A percentile compares a stretch with the other conserved stretches of the same genome.
phyloP scores from a whole-genome alignment of 1,140 invertebrate species.

The Thrips palmi region DNA sequence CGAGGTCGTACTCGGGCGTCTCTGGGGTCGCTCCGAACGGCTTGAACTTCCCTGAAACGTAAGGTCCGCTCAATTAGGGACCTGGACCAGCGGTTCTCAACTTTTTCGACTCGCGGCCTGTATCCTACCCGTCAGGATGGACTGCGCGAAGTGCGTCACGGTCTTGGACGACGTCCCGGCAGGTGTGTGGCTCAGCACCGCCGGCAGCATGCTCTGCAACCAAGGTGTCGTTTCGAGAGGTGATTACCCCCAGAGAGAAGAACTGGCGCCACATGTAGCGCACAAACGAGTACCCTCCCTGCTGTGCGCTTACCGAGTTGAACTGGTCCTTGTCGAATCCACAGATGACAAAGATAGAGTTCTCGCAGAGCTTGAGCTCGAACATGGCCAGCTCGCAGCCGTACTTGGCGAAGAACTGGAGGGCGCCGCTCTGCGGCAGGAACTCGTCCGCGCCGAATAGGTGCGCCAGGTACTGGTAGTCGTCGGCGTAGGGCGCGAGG shows the following conservation, averaged over 20 bases:
- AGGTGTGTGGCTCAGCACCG: slow-evolving; percentile 53
- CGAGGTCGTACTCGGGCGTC: slow-evolving; percentile 48
- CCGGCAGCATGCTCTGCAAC: slow-evolving; percentile 39
- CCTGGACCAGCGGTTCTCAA: no score
- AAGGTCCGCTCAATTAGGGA: no score
- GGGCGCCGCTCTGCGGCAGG: slow-evolving; percentile 36
- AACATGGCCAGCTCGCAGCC: slow-evolving; percentile 35
- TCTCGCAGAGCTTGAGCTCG: slow-evolving; percentile 41
- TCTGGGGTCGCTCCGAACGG: slow-evolving; percentile 33
- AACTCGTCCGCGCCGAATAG: slow-evolving; percentile 42
- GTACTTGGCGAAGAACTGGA: slow-evolving; percentile 36
- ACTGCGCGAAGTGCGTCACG: slow-evolving; percentile 47
- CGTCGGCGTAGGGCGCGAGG: no score
- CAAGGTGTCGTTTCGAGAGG: no score
- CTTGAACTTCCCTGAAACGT: slow-evolving; percentile 34
- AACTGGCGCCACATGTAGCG: no score
- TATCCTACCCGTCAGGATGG: slow-evolving; percentile 3
- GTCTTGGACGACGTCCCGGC: slow-evolving; percentile 60
- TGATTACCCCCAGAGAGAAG: no score
- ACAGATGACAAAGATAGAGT: slow-evolving; percentile 38
- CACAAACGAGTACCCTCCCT: no score
- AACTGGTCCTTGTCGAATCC: slow-evolving; percentile 48
- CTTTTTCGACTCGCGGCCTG: slow-evolving; percentile 20
- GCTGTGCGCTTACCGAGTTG: slow-evolving; percentile 37
- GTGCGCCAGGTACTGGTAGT: slow-evolving; percentile 30